These are phyloP conservation scores for Trialeurodes vaporariorum DNA, from an alignment of 1,140 invertebrate species.

Conservation along the genomic window DNA sequence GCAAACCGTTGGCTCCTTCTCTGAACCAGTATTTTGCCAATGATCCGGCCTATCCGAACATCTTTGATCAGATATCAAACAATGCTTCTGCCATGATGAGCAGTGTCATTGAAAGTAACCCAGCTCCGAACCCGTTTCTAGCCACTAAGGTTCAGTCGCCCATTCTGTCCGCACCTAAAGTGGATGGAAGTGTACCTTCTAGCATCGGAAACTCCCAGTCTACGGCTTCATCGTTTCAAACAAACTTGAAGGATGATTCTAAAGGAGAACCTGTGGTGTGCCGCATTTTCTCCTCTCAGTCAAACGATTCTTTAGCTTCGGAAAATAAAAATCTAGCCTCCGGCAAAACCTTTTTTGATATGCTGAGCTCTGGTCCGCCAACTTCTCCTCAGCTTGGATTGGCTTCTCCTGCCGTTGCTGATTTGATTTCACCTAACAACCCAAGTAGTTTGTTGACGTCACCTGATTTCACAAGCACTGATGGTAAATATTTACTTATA, in stretches of 20 bases:
- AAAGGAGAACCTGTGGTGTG: conserved; percentile 36
- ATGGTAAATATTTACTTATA: conserved; percentile 1
- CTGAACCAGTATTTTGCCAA: neutral
- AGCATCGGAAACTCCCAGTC: neutral
- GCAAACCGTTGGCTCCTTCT: neutral
- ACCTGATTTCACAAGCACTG: neutral
- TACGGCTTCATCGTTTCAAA: neutral
- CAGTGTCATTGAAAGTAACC: neutral
- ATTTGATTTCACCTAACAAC: neutral
- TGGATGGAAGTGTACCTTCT: neutral
- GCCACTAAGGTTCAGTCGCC: neutral
- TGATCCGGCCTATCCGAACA: conserved; percentile 2
- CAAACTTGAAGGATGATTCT: neutral
- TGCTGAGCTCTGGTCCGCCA: conserved; percentile 15
- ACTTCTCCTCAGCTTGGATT: neutral
- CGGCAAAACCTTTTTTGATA: conserved; percentile 24
- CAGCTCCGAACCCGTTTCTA: neutral
- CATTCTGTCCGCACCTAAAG: neutral
- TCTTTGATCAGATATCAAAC: conserved; percentile 13
- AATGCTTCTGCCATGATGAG: neutral
- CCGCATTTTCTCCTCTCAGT: conserved; percentile 30
- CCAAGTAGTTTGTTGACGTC: conserved; percentile 3
- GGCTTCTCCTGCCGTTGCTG: neutral
- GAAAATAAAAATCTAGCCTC: conserved; percentile 8
- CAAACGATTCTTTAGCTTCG: conserved; percentile 9